Conservation (phyloP, 2,113 vertebrate genomes). For the Epinephelus moara region DNA sequence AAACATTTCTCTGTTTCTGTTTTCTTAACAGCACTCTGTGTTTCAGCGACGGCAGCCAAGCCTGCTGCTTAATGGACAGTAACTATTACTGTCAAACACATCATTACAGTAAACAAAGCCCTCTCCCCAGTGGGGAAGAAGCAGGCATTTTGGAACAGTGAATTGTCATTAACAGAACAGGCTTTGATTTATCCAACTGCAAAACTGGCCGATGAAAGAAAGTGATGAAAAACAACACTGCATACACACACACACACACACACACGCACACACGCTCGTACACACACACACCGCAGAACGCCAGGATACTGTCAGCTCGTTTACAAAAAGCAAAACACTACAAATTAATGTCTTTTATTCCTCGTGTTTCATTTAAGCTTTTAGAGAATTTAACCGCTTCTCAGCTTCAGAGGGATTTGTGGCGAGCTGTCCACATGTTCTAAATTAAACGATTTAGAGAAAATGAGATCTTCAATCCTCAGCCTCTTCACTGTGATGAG, state of each 20-base stretch:
- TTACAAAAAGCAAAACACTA: constrained; percentile 26
- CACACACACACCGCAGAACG: not conserved
- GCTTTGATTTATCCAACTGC: constrained; percentile 49
- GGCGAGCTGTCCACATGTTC: not conserved
- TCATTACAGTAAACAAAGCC: constrained; percentile 59
- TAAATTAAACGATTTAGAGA: not conserved
- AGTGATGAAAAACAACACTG: not conserved
- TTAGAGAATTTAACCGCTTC: not conserved
- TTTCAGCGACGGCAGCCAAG: constrained; percentile 19
- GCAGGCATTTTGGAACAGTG: constrained; percentile 20
- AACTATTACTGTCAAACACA: constrained; percentile 65
- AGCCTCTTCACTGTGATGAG: not conserved
- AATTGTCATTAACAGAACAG: constrained; percentile 26
- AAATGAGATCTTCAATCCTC: not conserved
- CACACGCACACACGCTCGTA: too few relatives aligned
- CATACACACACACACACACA: not conserved
- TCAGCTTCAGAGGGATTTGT: not conserved
- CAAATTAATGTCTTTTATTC: constrained; percentile 10
- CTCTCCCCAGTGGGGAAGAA: constrained; percentile 6
- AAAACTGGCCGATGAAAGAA: constrained; percentile 38
- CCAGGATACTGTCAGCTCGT: not conserved
- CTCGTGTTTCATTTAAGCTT: constrained; percentile 5
- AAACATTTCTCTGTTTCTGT: constrained; percentile 34
- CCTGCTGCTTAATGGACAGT: constrained; percentile 58
- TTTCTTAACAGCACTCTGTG: constrained; percentile 29